A percentile compares a stretch with the other conserved stretches of the same genome.
phyloP scores from a whole-genome alignment of 1,140 invertebrate species.

The Zaprionus africanus region DNA sequence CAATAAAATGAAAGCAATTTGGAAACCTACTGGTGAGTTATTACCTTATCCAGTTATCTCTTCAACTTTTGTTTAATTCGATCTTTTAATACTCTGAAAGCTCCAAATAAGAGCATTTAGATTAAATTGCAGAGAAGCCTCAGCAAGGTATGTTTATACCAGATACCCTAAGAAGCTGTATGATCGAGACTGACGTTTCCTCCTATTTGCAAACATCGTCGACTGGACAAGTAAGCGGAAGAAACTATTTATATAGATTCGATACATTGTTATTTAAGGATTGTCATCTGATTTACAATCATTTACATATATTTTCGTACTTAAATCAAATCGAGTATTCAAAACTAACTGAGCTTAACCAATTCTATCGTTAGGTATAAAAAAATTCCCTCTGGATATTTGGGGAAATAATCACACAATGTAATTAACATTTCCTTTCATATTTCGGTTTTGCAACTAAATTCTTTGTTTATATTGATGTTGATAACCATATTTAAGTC shows the following conservation, averaged over 20 bases:
- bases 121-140: constrained; percentile 29
- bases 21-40: not conserved
- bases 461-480: constrained; percentile 47
- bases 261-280: not conserved
- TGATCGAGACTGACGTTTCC: constrained; percentile 93
- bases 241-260: constrained; percentile 20
- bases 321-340: not conserved
- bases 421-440: constrained; percentile 51
- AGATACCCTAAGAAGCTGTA: constrained; percentile 91
- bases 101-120: not conserved
- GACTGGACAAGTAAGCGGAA: constrained; percentile 89
- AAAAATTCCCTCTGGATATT: constrained; percentile 53
- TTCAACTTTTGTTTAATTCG: not conserved
- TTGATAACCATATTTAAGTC: constrained; percentile 14
- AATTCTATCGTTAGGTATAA: constrained; percentile 62
- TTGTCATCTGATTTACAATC: not conserved
- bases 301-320: not conserved
- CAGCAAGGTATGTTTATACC: constrained; percentile 91
- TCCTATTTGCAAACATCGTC: constrained; percentile 92
- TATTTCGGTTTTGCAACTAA: constrained; percentile 40
- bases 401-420: constrained; percentile 51
- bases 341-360: constrained; percentile 42
- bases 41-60: not conserved
- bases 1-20: not conserved
- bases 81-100: not conserved